These are phyloP conservation scores for Siniperca obscura DNA, from an alignment of 2,797 vertebrate genomes.

Conservation along the genomic window DNA sequence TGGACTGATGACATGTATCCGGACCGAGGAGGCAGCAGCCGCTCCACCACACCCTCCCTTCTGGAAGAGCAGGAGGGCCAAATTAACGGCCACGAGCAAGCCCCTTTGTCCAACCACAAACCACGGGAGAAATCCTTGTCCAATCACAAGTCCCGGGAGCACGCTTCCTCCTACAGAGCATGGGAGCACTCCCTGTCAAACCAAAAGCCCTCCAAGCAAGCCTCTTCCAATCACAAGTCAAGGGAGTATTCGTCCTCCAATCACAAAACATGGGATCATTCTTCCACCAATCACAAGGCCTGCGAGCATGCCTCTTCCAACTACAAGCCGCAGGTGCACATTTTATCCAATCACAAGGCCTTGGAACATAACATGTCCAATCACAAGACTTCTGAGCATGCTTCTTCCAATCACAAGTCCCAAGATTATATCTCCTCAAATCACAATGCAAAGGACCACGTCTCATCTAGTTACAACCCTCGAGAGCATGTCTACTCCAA, in stretches of 20 bases:
- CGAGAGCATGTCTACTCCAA: slow-evolving; percentile 86
- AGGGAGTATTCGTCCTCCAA: slow-evolving; percentile 85
- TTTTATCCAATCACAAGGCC: slow-evolving; percentile 86
- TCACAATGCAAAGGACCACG: slow-evolving; percentile 84
- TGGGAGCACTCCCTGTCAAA: slow-evolving; percentile 84
- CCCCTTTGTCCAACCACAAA: slow-evolving; percentile 82
- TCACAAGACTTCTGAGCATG: slow-evolving; percentile 86
- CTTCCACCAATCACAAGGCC: slow-evolving; percentile 84
- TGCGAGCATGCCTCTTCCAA: slow-evolving; percentile 84
- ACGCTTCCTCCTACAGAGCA: slow-evolving; percentile 87
- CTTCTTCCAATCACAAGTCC: slow-evolving; percentile 85
- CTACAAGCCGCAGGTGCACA: slow-evolving; percentile 90
- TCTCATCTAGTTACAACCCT: slow-evolving; percentile 79
- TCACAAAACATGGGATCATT: slow-evolving; percentile 86
- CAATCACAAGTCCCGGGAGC: slow-evolving; percentile 88
- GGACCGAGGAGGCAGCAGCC: slow-evolving; percentile 84
- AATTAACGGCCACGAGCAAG: slow-evolving; percentile 89
- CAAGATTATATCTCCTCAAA: slow-evolving; percentile 87
- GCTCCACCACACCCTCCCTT: slow-evolving; percentile 82
- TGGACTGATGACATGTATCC: slow-evolving; percentile 91
- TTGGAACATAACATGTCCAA: slow-evolving; percentile 84
- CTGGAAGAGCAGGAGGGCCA: slow-evolving; percentile 91
- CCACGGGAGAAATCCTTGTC: slow-evolving; percentile 78
- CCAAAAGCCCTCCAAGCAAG: slow-evolving; percentile 84
- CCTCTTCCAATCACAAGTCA: slow-evolving; percentile 84